A percentile compares a stretch with the other conserved stretches of the same genome.
Conservation (phyloP, 2,888 invertebrate genomes). For the Pseudococcus longispinus region DNA sequence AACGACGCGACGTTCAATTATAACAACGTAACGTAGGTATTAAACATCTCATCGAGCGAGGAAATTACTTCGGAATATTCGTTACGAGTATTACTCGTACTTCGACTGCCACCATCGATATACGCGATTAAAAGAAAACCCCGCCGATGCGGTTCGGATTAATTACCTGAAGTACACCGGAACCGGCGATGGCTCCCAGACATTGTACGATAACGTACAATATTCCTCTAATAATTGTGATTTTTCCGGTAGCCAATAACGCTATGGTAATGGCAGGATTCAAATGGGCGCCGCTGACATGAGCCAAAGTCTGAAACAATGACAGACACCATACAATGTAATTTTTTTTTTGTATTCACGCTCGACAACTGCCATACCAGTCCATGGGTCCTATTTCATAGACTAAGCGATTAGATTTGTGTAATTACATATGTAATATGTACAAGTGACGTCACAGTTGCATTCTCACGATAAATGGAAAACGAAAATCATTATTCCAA, state of each 20-base stretch:
- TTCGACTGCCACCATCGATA: neutral
- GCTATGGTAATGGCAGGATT: conserved; percentile 92
- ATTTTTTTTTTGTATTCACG: neutral
- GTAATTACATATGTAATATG: neutral
- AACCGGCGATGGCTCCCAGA: conserved; percentile 81
- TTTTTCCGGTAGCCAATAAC: conserved; percentile 79
- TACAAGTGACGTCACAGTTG: conserved; percentile 2
- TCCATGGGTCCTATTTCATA: neutral
- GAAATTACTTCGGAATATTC: neutral
- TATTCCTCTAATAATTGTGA: conserved; percentile 75
- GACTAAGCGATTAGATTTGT: neutral
- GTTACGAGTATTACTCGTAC: neutral
- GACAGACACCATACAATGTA: conserved; percentile 54
- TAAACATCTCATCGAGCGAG: neutral
- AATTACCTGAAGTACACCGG: conserved; percentile 74
- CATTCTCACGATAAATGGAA: conserved; percentile 33
- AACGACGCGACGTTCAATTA: neutral
- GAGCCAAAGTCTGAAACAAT: conserved; percentile 76
- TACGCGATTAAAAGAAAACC: neutral
- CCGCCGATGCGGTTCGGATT: neutral
- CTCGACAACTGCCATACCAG: neutral
- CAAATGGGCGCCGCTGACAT: conserved; percentile 88
- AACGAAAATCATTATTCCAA: conserved; percentile 32
- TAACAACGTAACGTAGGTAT: neutral
- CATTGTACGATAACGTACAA: conserved; percentile 85